These are phyloP conservation scores for Dynastes grantii DNA, from an alignment of 2,888 invertebrate genomes.

Conservation along the genomic window DNA sequence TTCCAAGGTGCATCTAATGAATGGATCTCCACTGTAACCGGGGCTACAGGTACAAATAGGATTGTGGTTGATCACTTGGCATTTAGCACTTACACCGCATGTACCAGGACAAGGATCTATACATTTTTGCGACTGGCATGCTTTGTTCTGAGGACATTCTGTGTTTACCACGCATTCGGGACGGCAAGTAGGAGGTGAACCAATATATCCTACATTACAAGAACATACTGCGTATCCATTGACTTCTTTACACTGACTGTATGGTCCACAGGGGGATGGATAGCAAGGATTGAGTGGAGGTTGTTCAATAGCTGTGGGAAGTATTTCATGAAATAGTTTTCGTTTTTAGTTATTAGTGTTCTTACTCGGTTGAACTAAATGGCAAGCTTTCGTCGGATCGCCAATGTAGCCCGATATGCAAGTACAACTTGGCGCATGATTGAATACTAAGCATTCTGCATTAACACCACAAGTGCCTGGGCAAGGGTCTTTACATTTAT, in stretches of 20 bases:
- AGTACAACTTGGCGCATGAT: slow-evolving; percentile 79
- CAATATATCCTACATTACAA: slow-evolving; percentile 76
- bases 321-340: slow-evolving; percentile 12
- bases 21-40: slow-evolving; percentile 79
- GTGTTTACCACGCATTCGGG: slow-evolving; percentile 80
- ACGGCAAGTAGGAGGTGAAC: slow-evolving; percentile 77
- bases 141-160: slow-evolving; percentile 78
- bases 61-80: slow-evolving; percentile 80
- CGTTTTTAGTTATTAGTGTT: slow-evolving; percentile 19
- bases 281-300: slow-evolving; percentile 72
- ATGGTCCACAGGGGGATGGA: slow-evolving; percentile 80
- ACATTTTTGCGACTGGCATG: slow-evolving; percentile 78
- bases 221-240: slow-evolving; percentile 78
- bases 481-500: slow-evolving; percentile 77
- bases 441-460: slow-evolving; percentile 76
- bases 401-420: slow-evolving; percentile 76
- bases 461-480: slow-evolving; percentile 75
- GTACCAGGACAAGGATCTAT: slow-evolving; percentile 78
- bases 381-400: slow-evolving; percentile 74
- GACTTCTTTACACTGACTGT: slow-evolving; percentile 77
- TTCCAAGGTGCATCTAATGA: slow-evolving; percentile 70
- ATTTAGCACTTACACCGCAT: slow-evolving; percentile 78
- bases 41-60: slow-evolving; percentile 79
- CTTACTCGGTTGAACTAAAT: slow-evolving; percentile 66
- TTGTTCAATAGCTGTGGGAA: slow-evolving; percentile 46